These are phyloP conservation scores for Cryptocheilus praepositus DNA, from an alignment of 2,888 invertebrate species.

Conservation along the genomic window DNA sequence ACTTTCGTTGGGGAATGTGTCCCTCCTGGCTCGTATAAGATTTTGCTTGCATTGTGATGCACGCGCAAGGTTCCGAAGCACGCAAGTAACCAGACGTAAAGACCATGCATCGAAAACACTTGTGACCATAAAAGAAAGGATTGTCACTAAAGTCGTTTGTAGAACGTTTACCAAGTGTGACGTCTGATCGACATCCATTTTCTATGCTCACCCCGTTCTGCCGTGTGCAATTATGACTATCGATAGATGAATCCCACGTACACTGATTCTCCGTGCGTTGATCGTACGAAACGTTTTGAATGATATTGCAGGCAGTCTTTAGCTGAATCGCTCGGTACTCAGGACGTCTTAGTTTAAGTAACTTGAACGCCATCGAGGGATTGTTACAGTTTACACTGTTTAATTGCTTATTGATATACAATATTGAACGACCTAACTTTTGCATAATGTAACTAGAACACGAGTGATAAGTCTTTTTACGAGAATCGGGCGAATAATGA, in stretches of 20 bases:
- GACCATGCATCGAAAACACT: background rate
- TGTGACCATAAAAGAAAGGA: background rate
- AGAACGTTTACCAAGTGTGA: no score
- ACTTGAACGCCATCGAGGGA: constrained; percentile 45
- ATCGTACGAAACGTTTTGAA: background rate
- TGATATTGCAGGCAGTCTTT: no score
- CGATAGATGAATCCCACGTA: background rate
- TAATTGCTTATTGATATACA: constrained; percentile 58
- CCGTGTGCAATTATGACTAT: background rate
- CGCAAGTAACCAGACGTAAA: background rate
- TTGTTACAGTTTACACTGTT: constrained; percentile 41
- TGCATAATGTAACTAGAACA: constrained; percentile 43
- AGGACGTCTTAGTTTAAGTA: constrained; percentile 47
- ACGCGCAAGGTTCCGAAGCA: background rate
- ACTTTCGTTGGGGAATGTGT: no score
- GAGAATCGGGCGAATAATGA: constrained; percentile 45
- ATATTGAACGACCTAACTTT: constrained; percentile 46
- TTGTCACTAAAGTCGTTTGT: background rate
- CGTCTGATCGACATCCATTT: background rate
- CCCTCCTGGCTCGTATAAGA: no score
- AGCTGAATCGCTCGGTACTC: constrained; percentile 24
- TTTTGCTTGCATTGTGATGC: background rate
- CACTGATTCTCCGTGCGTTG: background rate
- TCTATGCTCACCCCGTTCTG: background rate
- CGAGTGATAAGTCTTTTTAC: constrained; percentile 43